phyloP scores from a whole-genome alignment of 2,113 vertebrate genomes.

The Gorsachius goisagi region DNA sequence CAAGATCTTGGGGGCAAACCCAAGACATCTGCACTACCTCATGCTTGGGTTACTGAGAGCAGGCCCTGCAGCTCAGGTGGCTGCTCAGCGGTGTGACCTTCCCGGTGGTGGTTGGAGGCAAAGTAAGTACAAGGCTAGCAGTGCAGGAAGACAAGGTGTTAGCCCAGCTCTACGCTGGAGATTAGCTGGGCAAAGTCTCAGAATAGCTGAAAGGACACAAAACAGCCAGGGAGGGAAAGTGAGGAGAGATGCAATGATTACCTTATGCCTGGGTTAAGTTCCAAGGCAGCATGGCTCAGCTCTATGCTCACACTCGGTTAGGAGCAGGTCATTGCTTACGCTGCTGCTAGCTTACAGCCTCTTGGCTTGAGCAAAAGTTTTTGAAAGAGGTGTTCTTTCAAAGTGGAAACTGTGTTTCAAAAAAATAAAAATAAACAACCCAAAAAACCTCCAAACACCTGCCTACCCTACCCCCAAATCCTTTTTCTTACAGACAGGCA shows the following conservation, averaged over 20 bases:
- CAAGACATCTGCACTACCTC: no score
- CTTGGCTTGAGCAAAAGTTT: neutral
- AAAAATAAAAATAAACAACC: neutral
- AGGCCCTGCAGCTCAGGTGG: neutral
- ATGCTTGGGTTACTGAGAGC: accelerated
- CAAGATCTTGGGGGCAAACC: neutral
- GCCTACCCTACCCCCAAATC: no score
- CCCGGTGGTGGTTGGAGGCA: neutral
- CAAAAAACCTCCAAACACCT: no score
- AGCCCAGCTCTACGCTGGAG: neutral
- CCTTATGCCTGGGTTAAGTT: neutral
- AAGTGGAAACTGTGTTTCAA: accelerated
- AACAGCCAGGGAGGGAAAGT: neutral
- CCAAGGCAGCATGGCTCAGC: neutral
- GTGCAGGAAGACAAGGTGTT: neutral
- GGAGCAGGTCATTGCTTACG: neutral
- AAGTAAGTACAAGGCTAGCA: neutral
- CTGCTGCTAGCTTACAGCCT: neutral
- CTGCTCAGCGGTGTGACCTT: neutral
- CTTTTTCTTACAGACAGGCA: neutral
- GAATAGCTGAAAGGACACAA: neutral
- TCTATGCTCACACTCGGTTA: accelerated
- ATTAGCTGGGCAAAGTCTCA: neutral
- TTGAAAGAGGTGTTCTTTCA: accelerated
- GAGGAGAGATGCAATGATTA: neutral